phyloP scores from a whole-genome alignment of 2,797 vertebrate genomes.

The Halcyon leucocephala region DNA sequence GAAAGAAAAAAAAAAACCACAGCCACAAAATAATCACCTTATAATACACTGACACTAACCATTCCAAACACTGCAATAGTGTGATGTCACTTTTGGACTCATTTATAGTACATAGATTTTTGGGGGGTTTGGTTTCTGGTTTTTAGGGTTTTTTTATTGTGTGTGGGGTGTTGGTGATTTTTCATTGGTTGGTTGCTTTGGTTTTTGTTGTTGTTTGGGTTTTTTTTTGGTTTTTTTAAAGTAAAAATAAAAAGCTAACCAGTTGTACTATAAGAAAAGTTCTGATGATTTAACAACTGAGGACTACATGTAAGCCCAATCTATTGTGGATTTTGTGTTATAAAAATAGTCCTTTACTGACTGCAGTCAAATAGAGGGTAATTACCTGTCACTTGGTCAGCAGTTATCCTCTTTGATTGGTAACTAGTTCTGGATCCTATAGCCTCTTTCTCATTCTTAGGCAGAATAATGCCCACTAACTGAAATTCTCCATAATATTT shows the following conservation, averaged over 20 bases:
- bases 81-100: neutral
- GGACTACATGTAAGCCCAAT: neutral
- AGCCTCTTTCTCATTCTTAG: neutral
- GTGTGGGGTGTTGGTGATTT: too few relatives aligned
- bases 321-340: neutral
- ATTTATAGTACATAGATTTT: neutral
- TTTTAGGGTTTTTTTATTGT: too few relatives aligned
- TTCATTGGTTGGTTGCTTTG: too few relatives aligned
- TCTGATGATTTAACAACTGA: neutral
- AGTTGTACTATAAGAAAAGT: neutral
- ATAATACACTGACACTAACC: slow-evolving; percentile 28
- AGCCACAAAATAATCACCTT: neutral
- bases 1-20: neutral
- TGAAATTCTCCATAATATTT: neutral
- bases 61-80: neutral
- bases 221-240: neutral
- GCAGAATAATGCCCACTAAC: neutral
- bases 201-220: too few relatives aligned
- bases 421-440: neutral
- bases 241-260: neutral
- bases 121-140: too few relatives aligned
- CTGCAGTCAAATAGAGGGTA: neutral
- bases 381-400: neutral
- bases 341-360: neutral
- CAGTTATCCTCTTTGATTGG: neutral